Conservation (phyloP, 2,113 vertebrate genomes). For the Campylomormyrus numenius region DNA sequence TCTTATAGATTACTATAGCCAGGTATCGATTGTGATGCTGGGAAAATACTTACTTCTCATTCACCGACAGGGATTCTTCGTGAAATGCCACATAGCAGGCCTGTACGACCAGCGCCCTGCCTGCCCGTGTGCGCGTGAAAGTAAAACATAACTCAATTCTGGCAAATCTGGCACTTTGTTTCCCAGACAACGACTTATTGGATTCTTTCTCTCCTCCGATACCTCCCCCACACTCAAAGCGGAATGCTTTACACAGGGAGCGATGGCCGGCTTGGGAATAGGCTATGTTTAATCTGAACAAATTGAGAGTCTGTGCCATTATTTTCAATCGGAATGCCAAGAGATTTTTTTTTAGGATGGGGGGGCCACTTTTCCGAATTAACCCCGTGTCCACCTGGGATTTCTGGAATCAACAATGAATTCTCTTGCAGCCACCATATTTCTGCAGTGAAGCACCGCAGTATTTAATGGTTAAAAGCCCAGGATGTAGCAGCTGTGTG, state of each 20-base stretch:
- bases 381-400: constrained; percentile 36
- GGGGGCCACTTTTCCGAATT: constrained; percentile 40
- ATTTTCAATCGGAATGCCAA: constrained; percentile 50
- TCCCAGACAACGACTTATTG: constrained; percentile 20
- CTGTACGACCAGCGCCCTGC: neutral
- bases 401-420: constrained; percentile 57
- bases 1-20: neutral
- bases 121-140: neutral
- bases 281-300: constrained; percentile 38
- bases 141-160: constrained; percentile 5
- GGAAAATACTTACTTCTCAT: constrained; percentile 10
- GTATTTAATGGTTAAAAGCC: constrained; percentile 41
- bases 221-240: neutral
- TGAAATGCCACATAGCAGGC: neutral
- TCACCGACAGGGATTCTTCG: neutral
- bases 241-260: neutral
- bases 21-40: constrained; percentile 2
- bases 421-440: constrained; percentile 47
- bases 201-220: neutral
- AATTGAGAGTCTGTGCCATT: constrained; percentile 48
- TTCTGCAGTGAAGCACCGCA: constrained; percentile 50
- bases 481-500: constrained; percentile 30
- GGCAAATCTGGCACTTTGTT: constrained; percentile 10
- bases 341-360: constrained; percentile 17
- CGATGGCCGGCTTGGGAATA: neutral